Percentiles rank a stretch among this genome's conserved stretches.
phyloP scores from a whole-genome alignment of 1,140 invertebrate species.

The Drusus annulatus region DNA sequence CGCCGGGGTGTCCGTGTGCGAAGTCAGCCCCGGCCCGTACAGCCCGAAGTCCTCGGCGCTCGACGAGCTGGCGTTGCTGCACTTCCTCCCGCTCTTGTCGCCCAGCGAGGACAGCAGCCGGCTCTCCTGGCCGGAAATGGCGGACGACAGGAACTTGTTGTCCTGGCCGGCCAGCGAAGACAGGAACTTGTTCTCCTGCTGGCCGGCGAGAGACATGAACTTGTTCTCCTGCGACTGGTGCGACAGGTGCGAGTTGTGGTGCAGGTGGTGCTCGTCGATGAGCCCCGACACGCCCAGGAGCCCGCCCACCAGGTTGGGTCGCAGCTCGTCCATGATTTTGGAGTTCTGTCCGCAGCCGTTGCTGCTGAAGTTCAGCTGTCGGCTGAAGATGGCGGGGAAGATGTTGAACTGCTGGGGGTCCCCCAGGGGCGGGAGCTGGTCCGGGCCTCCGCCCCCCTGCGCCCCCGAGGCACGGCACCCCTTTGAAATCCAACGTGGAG shows the following conservation, averaged over 20 bases:
- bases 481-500: constrained; percentile 72
- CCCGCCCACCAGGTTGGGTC: constrained; percentile 84
- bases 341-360: constrained; percentile 77
- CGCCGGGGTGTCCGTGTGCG: constrained; percentile 74
- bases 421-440: constrained; percentile 71
- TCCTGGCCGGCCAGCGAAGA: constrained; percentile 67
- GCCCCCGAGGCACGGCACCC: constrained; percentile 66
- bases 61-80: constrained; percentile 81
- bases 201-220: constrained; percentile 65
- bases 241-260: constrained; percentile 63
- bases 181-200: constrained; percentile 71
- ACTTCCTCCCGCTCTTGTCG: constrained; percentile 77
- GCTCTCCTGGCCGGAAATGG: constrained; percentile 65
- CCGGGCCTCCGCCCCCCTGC: constrained; percentile 69
- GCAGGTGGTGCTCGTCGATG: constrained; percentile 83
- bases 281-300: constrained; percentile 82
- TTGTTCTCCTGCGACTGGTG: constrained; percentile 68
- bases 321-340: constrained; percentile 87
- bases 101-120: constrained; percentile 64
- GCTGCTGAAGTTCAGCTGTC: constrained; percentile 86
- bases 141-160: constrained; percentile 65
- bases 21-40: constrained; percentile 69
- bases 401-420: constrained; percentile 89
- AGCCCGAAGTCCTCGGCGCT: constrained; percentile 87
- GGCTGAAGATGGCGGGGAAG: constrained; percentile 89